Percentiles rank a stretch among this genome's conserved stretches.
Conservation (phyloP, 2,113 vertebrate species). For the Alexandromys fortis region DNA sequence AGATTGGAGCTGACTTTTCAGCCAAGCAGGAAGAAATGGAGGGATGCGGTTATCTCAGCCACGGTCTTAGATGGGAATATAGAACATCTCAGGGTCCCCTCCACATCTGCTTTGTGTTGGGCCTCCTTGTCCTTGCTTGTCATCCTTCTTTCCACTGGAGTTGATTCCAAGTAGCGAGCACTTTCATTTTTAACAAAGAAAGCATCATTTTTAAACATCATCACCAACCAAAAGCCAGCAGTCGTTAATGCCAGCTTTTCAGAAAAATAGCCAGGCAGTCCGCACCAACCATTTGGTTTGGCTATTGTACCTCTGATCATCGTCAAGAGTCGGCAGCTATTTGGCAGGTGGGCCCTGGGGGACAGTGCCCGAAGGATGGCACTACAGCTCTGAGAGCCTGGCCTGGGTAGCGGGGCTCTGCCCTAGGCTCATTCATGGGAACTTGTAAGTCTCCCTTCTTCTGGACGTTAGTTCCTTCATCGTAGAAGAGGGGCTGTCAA, state of each 20-base stretch:
- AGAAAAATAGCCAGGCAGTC: neutral
- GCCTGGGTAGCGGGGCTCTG: fast-evolving
- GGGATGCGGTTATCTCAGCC: fast-evolving
- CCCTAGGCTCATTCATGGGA: neutral
- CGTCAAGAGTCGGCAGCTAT: neutral
- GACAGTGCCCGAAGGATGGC: neutral
- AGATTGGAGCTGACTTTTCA: neutral
- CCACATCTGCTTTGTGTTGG: neutral
- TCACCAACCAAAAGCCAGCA: neutral
- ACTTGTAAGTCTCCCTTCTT: neutral
- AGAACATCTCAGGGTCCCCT: neutral
- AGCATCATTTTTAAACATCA: neutral
- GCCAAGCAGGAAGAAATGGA: neutral
- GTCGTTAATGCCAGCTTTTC: neutral
- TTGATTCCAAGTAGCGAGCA: neutral
- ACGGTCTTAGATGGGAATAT: fast-evolving
- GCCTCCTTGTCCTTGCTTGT: too few relatives aligned
- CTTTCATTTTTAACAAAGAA: neutral
- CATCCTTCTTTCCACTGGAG: neutral
- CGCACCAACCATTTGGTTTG: neutral
- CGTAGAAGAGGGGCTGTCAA: neutral
- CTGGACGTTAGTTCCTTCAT: neutral
- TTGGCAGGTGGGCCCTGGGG: neutral
- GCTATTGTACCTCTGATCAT: neutral
- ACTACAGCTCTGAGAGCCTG: neutral